Base-by-base conservation (phyloP, 2,888 invertebrate species). In the Epirrita christyi region DNA sequence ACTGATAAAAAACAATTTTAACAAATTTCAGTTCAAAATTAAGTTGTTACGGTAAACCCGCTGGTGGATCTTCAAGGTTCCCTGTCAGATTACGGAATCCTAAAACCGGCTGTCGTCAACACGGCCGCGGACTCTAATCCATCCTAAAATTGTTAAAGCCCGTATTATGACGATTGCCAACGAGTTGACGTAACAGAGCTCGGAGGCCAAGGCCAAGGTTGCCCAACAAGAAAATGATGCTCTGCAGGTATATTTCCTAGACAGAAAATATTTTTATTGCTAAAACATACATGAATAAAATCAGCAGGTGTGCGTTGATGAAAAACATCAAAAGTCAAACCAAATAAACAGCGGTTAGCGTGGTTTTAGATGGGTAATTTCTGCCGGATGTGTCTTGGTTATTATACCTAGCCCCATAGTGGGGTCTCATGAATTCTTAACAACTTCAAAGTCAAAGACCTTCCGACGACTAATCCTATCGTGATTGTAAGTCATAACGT, bases 401-500 rank as follows among this genome's bases (percentile, higher is more conserved):
- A 52, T 45, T 21, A 46, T 32, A 28, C 44, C 43, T 38, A 32
- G 13, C 21, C 13, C 15, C 51, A 38, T 51, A 47, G 41, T 49
- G 49, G 13, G 49, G 44, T 58, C 58, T 44, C 52, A 48, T 40
- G 34, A 48, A 48, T 48, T 43, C 52, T 36, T 38, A 38, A 42
- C 46, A 47, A 55, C 37, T 49, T 36, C 41, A 46, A 48, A 59
- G 59, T 55, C 57, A 60, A 57, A 57, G 59, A 55, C 56, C 57
- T 48, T 41, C 38, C 9, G 6, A 29, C 6, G 29, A 32, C 32
- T 8, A 49, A 47, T 28, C 13, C 15, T 53, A 40, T 47, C 53
- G 55, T 54, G 49, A 49, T 60, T 42, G 52, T 52, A 38, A 55
- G 48, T 49, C 43, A 44, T 55, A 43, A 49, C 55, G 48, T 36